A percentile compares a stretch with the other conserved stretches of the same genome.
phyloP scores from a whole-genome alignment of 92 coral and sea anemone genomes.

The Parazoanthus atlanticus region DNA sequence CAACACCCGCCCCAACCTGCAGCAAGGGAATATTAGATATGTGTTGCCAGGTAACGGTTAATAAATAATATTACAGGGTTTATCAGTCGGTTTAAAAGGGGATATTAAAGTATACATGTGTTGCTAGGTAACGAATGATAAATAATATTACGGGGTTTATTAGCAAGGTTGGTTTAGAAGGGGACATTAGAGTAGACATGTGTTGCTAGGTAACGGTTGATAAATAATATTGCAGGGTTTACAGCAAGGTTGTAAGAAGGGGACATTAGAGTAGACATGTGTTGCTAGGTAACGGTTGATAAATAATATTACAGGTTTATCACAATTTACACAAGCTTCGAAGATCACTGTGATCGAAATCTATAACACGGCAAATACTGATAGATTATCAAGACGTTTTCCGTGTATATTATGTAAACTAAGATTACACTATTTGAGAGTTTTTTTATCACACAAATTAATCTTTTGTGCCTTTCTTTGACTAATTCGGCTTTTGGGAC shows the following conservation, averaged over 20 bases:
- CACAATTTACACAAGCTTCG: background rate
- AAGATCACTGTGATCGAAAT: too few species aligned
- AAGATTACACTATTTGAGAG: background rate
- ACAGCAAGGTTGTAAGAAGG: too few species aligned
- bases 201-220: background rate
- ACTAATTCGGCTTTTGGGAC: background rate
- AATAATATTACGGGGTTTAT: too few species aligned
- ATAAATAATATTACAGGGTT: too few species aligned
- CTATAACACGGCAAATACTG: background rate
- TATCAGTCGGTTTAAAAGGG: too few species aligned
- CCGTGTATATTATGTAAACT: background rate
- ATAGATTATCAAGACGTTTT: background rate
- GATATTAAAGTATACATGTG: too few species aligned
- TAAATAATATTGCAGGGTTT: too few species aligned
- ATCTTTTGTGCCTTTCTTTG: background rate
- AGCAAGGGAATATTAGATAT: background rate
- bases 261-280: too few species aligned
- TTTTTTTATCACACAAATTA: background rate
- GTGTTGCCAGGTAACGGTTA: background rate
- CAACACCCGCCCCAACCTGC: constrained; percentile 83
- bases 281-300: too few species aligned
- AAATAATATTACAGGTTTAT: background rate
- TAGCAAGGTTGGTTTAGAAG: too few species aligned
- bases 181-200: too few species aligned
- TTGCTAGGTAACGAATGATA: too few species aligned